Conservation (phyloP, 2,797 vertebrate genomes). For the Orientallactaga sibirica region DNA sequence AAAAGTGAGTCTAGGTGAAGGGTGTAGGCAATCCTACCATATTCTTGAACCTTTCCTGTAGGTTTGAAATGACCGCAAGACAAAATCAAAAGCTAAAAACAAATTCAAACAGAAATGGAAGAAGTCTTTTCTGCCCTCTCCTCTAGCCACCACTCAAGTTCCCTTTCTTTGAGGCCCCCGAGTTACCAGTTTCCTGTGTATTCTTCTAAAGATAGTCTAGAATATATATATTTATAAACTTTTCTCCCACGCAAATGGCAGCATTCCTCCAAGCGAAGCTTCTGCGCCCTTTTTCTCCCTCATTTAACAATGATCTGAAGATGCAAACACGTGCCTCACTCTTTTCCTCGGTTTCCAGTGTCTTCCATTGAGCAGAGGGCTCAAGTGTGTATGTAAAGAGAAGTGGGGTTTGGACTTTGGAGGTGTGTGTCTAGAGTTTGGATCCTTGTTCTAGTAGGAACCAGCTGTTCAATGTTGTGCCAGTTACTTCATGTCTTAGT, state of each 20-base stretch:
- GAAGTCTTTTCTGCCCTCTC: background rate
- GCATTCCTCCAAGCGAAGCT: background rate
- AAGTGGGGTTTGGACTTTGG: background rate
- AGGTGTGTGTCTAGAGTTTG: background rate
- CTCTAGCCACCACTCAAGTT: background rate
- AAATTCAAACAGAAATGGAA: slow-evolving; percentile 30
- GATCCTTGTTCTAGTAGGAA: background rate
- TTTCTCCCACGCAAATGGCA: background rate
- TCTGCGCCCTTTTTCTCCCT: background rate
- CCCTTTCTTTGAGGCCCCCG: background rate
- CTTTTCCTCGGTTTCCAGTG: background rate
- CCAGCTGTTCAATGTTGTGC: background rate
- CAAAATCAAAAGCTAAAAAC: background rate
- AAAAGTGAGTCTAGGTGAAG: background rate
- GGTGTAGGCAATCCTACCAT: background rate
- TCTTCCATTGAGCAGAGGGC: background rate
- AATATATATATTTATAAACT: background rate
- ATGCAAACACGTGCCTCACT: background rate
- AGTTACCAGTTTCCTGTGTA: slow-evolving; percentile 42
- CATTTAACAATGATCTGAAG: background rate
- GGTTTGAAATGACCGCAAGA: background rate
- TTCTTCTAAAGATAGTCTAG: slow-evolving; percentile 52
- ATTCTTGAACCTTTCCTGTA: background rate
- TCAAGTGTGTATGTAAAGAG: background rate
- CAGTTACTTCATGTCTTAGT: background rate